phyloP scores from a whole-genome alignment of 1,140 invertebrate genomes.

The Odontomachus brunneus region DNA sequence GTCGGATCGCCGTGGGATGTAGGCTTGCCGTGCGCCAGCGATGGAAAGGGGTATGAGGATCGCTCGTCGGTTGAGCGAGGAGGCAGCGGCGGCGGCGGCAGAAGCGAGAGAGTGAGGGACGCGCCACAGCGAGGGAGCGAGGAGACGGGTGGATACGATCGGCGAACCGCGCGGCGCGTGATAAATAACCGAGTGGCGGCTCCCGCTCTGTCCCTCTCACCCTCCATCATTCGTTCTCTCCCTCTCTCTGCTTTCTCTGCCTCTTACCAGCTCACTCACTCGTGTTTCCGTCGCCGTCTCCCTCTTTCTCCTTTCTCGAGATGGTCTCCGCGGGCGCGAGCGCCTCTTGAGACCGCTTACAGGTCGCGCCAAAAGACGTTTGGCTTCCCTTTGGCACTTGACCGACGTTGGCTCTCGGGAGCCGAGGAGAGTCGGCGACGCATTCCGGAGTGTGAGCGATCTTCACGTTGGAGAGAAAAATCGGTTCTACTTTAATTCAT shows the following conservation, averaged over 20 bases:
- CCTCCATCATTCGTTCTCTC: constrained; percentile 19
- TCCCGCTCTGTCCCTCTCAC: constrained; percentile 59
- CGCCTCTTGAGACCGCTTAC: constrained; percentile 52
- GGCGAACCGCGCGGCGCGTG: constrained; percentile 79
- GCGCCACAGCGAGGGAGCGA: constrained; percentile 37
- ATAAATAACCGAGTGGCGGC: constrained; percentile 80
- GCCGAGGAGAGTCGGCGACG: background rate
- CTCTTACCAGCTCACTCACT: background rate
- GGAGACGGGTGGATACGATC: constrained; percentile 76
- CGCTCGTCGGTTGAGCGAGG: constrained; percentile 42
- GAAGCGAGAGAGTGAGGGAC: constrained; percentile 26
- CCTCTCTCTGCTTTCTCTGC: background rate
- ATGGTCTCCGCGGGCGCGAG: constrained; percentile 35
- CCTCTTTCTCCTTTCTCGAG: constrained; percentile 24
- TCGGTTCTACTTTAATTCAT: background rate
- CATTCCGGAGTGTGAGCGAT: background rate
- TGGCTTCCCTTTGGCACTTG: constrained; percentile 33
- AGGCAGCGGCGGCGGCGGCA: background rate
- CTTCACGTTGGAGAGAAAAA: background rate
- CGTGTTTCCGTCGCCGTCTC: constrained; percentile 43
- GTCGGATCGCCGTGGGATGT: constrained; percentile 67
- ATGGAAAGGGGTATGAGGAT: constrained; percentile 53
- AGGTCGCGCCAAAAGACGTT: constrained; percentile 70
- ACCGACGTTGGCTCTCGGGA: constrained; percentile 28
- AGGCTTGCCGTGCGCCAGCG: constrained; percentile 48